phyloP scores from a whole-genome alignment of 2,113 vertebrate species.

The Pollachius pollachius region DNA sequence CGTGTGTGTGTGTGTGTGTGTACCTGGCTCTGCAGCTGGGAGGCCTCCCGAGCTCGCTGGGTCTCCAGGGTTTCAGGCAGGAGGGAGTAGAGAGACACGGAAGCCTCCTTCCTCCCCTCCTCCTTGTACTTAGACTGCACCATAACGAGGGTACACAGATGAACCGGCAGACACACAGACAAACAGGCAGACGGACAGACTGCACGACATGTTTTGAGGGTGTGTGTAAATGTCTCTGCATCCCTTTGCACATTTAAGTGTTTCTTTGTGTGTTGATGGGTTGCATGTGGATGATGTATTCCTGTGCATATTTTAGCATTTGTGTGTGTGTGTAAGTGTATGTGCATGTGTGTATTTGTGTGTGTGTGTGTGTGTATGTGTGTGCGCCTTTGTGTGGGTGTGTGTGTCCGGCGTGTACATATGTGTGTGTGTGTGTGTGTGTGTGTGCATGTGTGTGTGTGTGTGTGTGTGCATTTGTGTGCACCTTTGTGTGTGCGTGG shows the following conservation, averaged over 20 bases:
- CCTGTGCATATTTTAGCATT: slow-evolving; percentile 5
- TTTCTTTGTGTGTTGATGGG: background rate
- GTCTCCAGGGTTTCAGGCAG: slow-evolving; percentile 88
- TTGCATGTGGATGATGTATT: background rate
- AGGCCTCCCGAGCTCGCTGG: slow-evolving; percentile 81
- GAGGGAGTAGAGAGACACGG: slow-evolving; percentile 80
- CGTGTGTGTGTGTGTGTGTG: slow-evolving; percentile 11
- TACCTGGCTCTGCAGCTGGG: slow-evolving; percentile 88
- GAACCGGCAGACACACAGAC: background rate
- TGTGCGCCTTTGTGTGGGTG: too few species aligned
- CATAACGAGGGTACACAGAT: background rate
- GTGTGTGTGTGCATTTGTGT: slow-evolving; percentile 12
- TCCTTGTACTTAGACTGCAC: slow-evolving; percentile 85
- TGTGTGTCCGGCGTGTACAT: background rate
- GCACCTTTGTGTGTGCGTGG: slow-evolving; percentile 1
- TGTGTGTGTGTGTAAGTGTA: too few species aligned
- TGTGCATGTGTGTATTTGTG: too few species aligned
- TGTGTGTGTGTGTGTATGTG: too few species aligned
- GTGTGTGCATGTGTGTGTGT: background rate
- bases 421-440: slow-evolving; percentile 5
- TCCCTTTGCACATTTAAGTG: background rate
- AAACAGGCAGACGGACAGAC: background rate
- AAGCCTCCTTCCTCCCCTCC: slow-evolving; percentile 76
- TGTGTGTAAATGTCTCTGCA: background rate
- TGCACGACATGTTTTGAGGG: background rate